phyloP scores from a whole-genome alignment of 2,888 invertebrate genomes.

The Dysmachus trigonus region DNA sequence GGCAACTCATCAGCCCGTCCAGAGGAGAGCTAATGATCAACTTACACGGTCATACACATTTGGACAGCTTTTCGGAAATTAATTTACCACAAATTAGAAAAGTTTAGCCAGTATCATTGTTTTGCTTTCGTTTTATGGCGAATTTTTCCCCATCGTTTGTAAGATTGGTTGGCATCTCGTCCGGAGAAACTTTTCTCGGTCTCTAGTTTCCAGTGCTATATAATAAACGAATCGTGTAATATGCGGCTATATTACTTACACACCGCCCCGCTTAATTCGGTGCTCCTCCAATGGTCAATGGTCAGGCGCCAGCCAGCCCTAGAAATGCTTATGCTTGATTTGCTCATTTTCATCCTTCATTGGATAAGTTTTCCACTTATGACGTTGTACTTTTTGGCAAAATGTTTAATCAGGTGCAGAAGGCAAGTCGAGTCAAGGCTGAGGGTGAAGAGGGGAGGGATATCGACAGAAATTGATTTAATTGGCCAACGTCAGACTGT shows the following conservation, averaged over 20 bases:
- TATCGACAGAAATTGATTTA: background rate
- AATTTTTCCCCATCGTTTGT: background rate
- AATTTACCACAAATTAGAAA: background rate
- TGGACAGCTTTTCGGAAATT: background rate
- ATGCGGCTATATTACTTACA: background rate
- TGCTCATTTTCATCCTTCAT: background rate
- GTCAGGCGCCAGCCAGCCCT: background rate
- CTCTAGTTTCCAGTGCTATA: background rate
- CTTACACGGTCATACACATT: background rate
- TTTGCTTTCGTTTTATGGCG: background rate
- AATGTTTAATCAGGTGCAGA: background rate
- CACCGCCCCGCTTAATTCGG: background rate
- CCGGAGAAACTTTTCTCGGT: background rate
- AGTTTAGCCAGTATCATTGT: background rate
- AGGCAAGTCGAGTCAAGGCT: background rate
- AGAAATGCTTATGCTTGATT: background rate
- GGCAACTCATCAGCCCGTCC: background rate
- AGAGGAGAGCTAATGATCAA: background rate
- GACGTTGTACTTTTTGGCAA: background rate
- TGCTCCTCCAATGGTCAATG: background rate
- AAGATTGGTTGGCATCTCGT: background rate
- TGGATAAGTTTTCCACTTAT: background rate
- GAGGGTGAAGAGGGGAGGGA: background rate
- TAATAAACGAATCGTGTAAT: background rate
- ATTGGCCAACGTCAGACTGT: background rate